Base-by-base conservation (phyloP, 2,888 invertebrate genomes). In the Epirrhoe alternata region DNA sequence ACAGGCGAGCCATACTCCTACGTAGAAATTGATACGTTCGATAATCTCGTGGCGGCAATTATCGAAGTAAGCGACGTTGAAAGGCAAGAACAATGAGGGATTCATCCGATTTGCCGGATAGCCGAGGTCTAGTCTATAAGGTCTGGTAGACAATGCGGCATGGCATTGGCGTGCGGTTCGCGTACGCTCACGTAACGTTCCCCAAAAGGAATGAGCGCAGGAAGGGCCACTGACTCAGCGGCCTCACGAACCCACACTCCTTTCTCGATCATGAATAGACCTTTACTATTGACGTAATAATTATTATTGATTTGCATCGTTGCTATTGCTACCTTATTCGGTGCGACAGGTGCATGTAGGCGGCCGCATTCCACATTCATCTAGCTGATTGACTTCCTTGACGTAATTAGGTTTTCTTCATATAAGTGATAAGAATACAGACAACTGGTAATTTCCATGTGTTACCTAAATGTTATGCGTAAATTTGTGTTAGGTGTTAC, bases 191-290 rank as follows among this genome's bases (percentile, higher is more conserved):
- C 90, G 84, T 90, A 89, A 89, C 86, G 74, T 80, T 82, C 83
- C 89, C 80, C 81, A 90, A 87, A 89, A 84, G 90, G 90, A 78
- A 72, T 70, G 78, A 74, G 78, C 82, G 81, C 89, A 90, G 92
- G 90, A 91, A 92, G 90, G 84, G 86, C 86, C 84, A 82, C 85
- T 90, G 90, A 91, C 86, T 90, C 88, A 87, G 82, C 89, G 86
- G 81, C 87, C 88, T 84, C 85, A 80, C 71, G 76, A 75, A 69
- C 81, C 83, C 81, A 85, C 82, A 77, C 83, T 77, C 88, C 91
- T 90, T 90, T 90, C 90, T 82, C 87, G 87, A 86, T 84, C 76
- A 81, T 85, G 82, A 83, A 86, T 85, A 85, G 75, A 72, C 69
- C 77, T 79, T 80, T 77, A 78, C 69, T 74, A 74, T 70, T 90